A percentile compares a stretch with the other conserved stretches of the same genome.
phyloP scores from a whole-genome alignment of 1,140 invertebrate species.

The Drosophila sp. region DNA sequence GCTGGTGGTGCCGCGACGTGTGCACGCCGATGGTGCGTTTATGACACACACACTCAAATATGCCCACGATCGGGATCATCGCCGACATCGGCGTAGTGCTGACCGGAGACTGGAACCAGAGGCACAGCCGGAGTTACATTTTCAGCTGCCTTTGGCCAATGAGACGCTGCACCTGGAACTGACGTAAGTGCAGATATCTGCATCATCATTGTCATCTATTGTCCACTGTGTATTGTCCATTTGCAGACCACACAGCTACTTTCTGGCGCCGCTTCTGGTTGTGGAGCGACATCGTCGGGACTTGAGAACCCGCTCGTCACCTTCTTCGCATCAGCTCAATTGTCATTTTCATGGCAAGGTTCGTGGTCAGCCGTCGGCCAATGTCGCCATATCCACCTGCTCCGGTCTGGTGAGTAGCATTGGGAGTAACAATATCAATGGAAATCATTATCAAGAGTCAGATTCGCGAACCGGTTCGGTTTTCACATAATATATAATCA shows the following conservation, averaged over 20 bases:
- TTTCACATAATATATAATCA: too few relatives aligned
- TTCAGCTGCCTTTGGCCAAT: conserved; percentile 86
- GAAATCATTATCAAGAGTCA: too few relatives aligned
- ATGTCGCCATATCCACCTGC: conserved; percentile 91
- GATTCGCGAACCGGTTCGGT: too few relatives aligned
- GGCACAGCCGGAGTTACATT: conserved; percentile 84
- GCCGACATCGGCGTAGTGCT: conserved; percentile 58
- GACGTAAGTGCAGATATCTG: conserved; percentile 51
- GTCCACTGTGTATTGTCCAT: too few relatives aligned
- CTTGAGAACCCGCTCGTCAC: conserved; percentile 85
- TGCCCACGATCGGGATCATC: conserved; percentile 83
- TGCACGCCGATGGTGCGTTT: conserved; percentile 86
- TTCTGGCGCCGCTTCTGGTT: conserved; percentile 89
- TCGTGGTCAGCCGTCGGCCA: conserved; percentile 88
- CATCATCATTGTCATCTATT: conserved; percentile 34
- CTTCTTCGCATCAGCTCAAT: conserved; percentile 81
- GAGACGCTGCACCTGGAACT: conserved; percentile 86
- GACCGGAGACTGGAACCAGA: not conserved
- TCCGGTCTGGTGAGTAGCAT: conserved; percentile 91
- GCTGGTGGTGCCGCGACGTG: conserved; percentile 87
- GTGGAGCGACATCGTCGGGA: conserved; percentile 89
- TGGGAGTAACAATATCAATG: too few relatives aligned
- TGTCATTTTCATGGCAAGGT: conserved; percentile 92
- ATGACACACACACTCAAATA: conserved; percentile 86
- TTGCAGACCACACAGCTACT: conserved; percentile 87